Base-by-base conservation (phyloP, 2,888 invertebrate species). In the Scaptomyza cyrtandrae region DNA sequence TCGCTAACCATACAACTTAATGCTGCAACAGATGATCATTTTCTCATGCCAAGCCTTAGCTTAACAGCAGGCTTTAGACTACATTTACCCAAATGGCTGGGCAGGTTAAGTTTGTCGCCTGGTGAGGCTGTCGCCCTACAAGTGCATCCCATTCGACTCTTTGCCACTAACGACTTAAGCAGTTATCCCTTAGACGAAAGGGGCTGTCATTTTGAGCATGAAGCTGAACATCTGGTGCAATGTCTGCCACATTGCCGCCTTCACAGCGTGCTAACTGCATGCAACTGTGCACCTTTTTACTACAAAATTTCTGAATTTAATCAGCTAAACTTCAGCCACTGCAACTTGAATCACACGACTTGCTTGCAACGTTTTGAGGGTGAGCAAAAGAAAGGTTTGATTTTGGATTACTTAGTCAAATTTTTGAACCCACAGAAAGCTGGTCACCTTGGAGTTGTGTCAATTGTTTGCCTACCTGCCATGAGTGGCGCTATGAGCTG, bases 181-280 rank as follows among this genome's bases (percentile, higher is more conserved):
- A 27, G 19, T 6, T 84, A 80, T 56, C 71, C 75, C 3, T 46
- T 81, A 3, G 29, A 33, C 0, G 77, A 88, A 37, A 81, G 90
- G 1, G 79, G 71, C 6, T 91, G 91, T 48, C 82, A 84, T 52
- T 90, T 91, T 55, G 66, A 64, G 2, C 68, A 77, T 24, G 90
- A 91, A 61, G 63, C 71, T 1, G 52, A 56, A 3, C 44, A 80
- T 3, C 60, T 78, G 49, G 73, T 78, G 14, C 78, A 83, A 33
- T 91, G 91, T 13, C 16, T 90, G 29, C 54, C 82, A 0, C 74
- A 49, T 9, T 91, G 91, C 55, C 86, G 79, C 39, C 46, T 88
- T 1, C 74, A 53, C 14, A 78, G 74, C 16, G 58, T 80, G 1
- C 27, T 78, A 27, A 69, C 65, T 0, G 64, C 84, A 10, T 91